Percentiles rank a stretch among this genome's conserved stretches.
Conservation (phyloP, 2,113 vertebrate genomes). For the Numenius arquata region DNA sequence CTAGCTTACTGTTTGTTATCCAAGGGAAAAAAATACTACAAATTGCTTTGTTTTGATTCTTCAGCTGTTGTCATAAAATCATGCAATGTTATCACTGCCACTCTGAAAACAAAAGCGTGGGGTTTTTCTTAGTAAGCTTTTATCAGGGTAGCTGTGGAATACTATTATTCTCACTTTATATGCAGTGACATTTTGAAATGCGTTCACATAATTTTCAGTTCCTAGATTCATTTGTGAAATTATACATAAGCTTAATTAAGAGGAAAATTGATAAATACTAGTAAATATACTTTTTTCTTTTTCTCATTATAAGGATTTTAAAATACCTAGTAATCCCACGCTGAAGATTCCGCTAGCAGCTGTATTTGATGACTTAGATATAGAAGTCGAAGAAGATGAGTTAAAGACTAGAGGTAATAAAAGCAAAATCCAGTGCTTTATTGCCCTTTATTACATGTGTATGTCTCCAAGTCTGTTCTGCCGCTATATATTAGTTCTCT, state of each 20-base stretch:
- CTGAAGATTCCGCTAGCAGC: conserved; percentile 85
- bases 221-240: neutral
- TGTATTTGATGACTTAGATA: conserved; percentile 89
- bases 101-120: neutral
- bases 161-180: neutral
- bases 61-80: neutral
- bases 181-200: neutral
- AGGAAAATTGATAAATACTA: neutral
- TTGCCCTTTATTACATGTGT: neutral
- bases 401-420: conserved; percentile 86
- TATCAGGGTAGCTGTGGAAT: neutral
- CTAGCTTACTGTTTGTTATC: neutral
- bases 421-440: neutral
- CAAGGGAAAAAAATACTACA: neutral
- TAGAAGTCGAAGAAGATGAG: conserved; percentile 92
- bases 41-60: neutral
- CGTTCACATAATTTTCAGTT: neutral
- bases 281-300: neutral
- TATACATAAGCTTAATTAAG: neutral
- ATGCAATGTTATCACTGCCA: neutral
- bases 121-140: neutral
- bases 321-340: conserved; percentile 82
- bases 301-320: conserved; percentile 74
- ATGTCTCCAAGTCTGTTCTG: neutral
- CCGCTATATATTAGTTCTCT: neutral